Evolutionary conservation across 2,113 vertebrate genomes (phyloP).

Genomic region (Lampris megalopsis): DNA sequence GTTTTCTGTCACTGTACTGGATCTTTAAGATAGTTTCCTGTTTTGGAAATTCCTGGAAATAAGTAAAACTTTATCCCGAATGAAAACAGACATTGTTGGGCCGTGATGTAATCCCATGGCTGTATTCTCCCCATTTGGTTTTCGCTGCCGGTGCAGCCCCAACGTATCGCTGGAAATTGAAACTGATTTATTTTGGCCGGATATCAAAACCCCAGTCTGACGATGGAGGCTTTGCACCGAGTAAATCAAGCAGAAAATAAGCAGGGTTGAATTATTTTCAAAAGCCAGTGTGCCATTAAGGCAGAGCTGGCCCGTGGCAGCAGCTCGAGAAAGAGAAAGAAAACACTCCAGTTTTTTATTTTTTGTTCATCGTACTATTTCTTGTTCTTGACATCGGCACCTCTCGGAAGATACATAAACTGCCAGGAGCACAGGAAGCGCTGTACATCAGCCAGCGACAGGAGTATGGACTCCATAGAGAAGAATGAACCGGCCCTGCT

Average conservation of each 20-base stretch:
- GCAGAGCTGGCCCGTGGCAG: slow-evolving; percentile 52
- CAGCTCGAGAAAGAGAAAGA: slow-evolving; percentile 63
- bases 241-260: slow-evolving; percentile 80
- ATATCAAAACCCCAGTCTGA: slow-evolving; percentile 73
- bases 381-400: slow-evolving; percentile 70
- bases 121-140: slow-evolving; percentile 60
- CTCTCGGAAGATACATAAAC: slow-evolving; percentile 60
- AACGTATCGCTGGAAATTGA: slow-evolving; percentile 61
- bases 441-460: slow-evolving; percentile 39
- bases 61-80: slow-evolving; percentile 65
- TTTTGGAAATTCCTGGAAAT: slow-evolving; percentile 76
- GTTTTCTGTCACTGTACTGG: slow-evolving; percentile 32
- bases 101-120: slow-evolving; percentile 76
- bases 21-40: slow-evolving; percentile 68
- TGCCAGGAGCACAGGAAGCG: slow-evolving; percentile 45
- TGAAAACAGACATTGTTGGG: slow-evolving; percentile 83
- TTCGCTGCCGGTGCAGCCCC: slow-evolving; percentile 57
- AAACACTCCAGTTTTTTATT: slow-evolving; percentile 73
- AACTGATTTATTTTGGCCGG: slow-evolving; percentile 76
- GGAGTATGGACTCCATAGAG: slow-evolving; percentile 7
- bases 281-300: slow-evolving; percentile 71
- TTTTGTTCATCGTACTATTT: slow-evolving; percentile 45
- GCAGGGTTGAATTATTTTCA: slow-evolving; percentile 77
- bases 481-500: slow-evolving; percentile 15
- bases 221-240: slow-evolving; percentile 65